Evolutionary conservation across 2,113 vertebrate species (phyloP), one percentile per base, ranked within the genome.

Genomic region (Heteronetta atricapilla): DNA sequence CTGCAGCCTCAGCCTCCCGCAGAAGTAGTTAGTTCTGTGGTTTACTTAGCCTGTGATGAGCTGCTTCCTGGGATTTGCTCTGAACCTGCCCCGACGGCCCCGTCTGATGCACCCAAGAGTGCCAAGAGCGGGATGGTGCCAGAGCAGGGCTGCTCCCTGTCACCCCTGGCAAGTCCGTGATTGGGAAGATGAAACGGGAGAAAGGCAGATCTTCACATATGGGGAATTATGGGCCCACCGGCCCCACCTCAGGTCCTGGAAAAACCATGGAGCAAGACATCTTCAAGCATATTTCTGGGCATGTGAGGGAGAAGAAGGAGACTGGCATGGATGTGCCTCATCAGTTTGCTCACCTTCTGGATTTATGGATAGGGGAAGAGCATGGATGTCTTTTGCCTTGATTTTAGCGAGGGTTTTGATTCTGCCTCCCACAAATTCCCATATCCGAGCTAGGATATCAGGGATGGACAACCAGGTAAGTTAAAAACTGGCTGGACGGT

Each of bases 21-120:
- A 33, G 0, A 68, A 73, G 66, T 6, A 75, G 48, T 29, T 6
- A 79, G 48, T 33, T 88, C 2, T 76, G 44, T 40, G 40, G 48
- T 38, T 73, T 76, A 68, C 63, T 84, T 42, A 38, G 20, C 3
- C 8, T 31, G 34, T 28, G 82, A 93, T 1, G 28, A 89, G 46
- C 28, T 81, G 36, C 60, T 70, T 69, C 68, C 26, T 0, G 3
- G 33, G 13, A 29, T 48, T 78, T 68, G 23, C 70, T 73, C 59
- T 2, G 2, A 85, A 56, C 19, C 48, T 60, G 33, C 6, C 26
- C 52, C 34, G 52, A 33, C 12, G 56, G 60, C 6, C 15, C 29
- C 1, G 4, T 11, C 40, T 0, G 0, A 74, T 13, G 40, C 28
- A 66, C 18, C 28, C 2, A 0, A 0, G 10, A 66, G 53, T 38